Base-by-base conservation (phyloP, 2,113 vertebrate species). In the Promerops cafer region DNA sequence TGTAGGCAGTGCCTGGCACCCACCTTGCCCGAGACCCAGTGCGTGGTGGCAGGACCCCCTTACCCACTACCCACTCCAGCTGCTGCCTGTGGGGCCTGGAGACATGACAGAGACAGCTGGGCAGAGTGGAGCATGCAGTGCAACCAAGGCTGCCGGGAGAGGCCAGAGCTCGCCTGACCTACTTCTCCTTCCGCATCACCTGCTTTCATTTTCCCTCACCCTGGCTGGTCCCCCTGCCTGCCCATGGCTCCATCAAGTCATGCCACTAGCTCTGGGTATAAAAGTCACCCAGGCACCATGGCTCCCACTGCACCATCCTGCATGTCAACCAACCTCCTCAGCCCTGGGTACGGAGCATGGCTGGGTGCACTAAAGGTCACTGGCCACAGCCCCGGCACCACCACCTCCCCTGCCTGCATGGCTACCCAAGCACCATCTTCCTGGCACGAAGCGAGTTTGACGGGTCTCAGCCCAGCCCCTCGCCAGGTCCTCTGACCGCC, bases 161-260 rank as follows among this genome's bases (percentile, higher is more conserved):
- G 96, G 92, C 90, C 94, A 87, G 90, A 69, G 63, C 95, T 94
- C 3, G 90, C 90, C 94, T 97, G 96, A 96, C 95, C 97, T 95
- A 96, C 94, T 97, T 97, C 94, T 96, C 94, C 92, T 96, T 96
- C 91, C 84, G 82, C 74, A 95, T 97, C 97, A 95, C 97, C 95
- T 96, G 94, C 93, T 96, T 93, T 95, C 90, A 87, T 96, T 95
- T 94, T 95, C 94, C 91, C 86, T 95, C 90, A 52, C 93, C 74
- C 75, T 16, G 39, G 39, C 78, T 66, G 22, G 88, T 89, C 70
- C 93, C 85, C 88, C 69, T 45, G 10, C 78, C 74, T 11, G 20
- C 68, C 83, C 83, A 14, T 24, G 16, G 69, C n/a, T 89, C 42
- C 19, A 4, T 42, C 64, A 3, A 70, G 60, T 39, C 69, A 75